Conservation (phyloP, 2,797 vertebrate species). For the Champsocephalus gunnari region DNA sequence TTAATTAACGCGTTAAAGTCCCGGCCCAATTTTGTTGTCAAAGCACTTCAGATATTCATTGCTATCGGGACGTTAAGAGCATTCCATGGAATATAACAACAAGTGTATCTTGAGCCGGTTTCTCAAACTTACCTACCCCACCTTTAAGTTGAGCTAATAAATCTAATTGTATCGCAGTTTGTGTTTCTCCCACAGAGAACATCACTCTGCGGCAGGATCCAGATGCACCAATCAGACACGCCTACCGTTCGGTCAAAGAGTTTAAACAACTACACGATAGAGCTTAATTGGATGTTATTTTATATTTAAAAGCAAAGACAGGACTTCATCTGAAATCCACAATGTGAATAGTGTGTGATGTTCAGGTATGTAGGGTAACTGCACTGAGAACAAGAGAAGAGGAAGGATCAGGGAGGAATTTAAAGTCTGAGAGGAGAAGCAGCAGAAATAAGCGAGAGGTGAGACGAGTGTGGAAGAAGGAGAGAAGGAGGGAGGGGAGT, state of each 20-base stretch:
- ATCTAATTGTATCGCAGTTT: slow-evolving; percentile 9
- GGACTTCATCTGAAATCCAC: background rate
- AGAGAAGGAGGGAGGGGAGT: slow-evolving; percentile 60
- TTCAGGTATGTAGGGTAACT: slow-evolving; percentile 37
- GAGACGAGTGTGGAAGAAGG: slow-evolving; percentile 66
- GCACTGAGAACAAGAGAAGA: slow-evolving; percentile 22
- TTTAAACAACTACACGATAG: slow-evolving; percentile 10
- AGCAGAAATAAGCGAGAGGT: slow-evolving; percentile 61
- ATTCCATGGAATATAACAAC: too few species aligned
- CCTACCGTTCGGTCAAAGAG: slow-evolving; percentile 6
- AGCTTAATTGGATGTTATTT: slow-evolving; percentile 5
- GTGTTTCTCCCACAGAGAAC: slow-evolving; percentile 25
- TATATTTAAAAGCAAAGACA: slow-evolving; percentile 13
- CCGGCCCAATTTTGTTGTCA: too few species aligned
- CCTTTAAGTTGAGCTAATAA: background rate
- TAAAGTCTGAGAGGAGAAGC: slow-evolving; percentile 54
- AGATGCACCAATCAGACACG: slow-evolving; percentile 27
- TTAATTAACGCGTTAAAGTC: too few species aligned
- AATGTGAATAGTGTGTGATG: slow-evolving; percentile 19
- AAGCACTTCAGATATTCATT: too few species aligned
- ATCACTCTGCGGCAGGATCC: slow-evolving; percentile 17
- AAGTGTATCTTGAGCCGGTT: too few species aligned
- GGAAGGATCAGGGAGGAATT: slow-evolving; percentile 45
- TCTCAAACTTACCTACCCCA: too few species aligned
- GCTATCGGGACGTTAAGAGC: too few species aligned